Conservation (phyloP, 2,888 invertebrate genomes). For the Sinohyriopsis cumingii region DNA sequence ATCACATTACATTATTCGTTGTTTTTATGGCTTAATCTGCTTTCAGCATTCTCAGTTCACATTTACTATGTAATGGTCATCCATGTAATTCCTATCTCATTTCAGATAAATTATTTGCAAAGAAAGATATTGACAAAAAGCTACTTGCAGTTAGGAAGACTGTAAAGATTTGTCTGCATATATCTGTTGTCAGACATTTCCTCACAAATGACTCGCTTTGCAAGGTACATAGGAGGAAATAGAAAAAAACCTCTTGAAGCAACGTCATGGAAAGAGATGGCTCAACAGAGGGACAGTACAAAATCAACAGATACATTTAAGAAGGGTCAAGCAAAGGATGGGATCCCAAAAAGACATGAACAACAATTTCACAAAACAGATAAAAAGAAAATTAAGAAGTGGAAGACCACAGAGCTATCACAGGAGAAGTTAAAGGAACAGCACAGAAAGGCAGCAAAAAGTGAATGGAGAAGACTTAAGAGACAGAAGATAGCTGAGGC, state of each 20-base stretch:
- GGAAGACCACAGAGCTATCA: conserved; percentile 12
- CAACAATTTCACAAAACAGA: background rate
- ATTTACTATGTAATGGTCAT: too few species aligned
- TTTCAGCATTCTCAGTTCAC: too few species aligned
- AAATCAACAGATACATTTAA: conserved; percentile 9
- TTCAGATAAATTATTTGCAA: too few species aligned
- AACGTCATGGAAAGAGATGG: conserved; percentile 46
- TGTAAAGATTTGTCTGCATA: background rate
- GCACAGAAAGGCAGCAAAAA: conserved; percentile 44
- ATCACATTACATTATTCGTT: too few species aligned
- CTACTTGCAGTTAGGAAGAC: too few species aligned
- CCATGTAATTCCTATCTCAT: too few species aligned
- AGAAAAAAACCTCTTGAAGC: conserved; percentile 48
- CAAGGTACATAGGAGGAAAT: conserved; percentile 40
- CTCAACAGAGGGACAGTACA: conserved; percentile 11
- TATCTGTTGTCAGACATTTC: background rate
- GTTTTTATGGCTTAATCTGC: too few species aligned
- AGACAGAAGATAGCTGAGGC: conserved; percentile 40
- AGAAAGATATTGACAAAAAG: too few species aligned
- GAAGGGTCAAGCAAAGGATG: conserved; percentile 13
- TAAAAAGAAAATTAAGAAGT: conserved; percentile 11
- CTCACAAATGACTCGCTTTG: conserved; percentile 55
- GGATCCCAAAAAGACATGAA: conserved; percentile 2
- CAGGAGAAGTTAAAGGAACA: conserved; percentile 14
- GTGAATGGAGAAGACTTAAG: conserved; percentile 49